A percentile compares a stretch with the other conserved stretches of the same genome.
phyloP scores from a whole-genome alignment of 1,140 invertebrate species.

The Battus philenor region DNA sequence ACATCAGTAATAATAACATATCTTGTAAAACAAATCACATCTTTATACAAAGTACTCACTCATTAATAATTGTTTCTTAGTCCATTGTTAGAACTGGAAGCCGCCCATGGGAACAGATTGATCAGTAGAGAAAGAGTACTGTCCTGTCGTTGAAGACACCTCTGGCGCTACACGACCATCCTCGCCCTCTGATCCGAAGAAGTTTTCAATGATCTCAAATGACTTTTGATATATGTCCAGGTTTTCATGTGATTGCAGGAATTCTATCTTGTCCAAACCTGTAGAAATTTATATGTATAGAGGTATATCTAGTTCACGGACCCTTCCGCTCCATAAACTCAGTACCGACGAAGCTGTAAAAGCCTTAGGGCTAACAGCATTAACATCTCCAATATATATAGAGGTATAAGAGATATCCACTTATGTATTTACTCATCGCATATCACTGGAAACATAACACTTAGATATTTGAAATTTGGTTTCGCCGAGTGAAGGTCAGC shows the following conservation, averaged over 20 bases:
- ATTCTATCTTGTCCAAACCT: constrained; percentile 98
- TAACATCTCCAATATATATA: no score
- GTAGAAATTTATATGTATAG: constrained; percentile 20
- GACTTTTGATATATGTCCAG: constrained; percentile 97
- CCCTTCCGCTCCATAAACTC: no score
- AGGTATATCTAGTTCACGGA: no score
- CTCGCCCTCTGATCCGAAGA: constrained; percentile 94
- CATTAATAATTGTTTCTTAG: constrained; percentile 34
- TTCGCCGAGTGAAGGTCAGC: no score
- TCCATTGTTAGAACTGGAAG: constrained; percentile 83
- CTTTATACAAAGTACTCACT: constrained; percentile 48
- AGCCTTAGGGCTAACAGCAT: no score
- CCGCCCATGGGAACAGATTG: constrained; percentile 85
- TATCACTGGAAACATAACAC: no score
- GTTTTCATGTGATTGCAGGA: constrained; percentile 97
- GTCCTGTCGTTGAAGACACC: constrained; percentile 85
- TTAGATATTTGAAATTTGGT: no score
- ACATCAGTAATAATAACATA: no score
- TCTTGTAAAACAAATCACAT: no score
- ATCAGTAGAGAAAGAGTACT: constrained; percentile 85
- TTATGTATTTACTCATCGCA: no score
- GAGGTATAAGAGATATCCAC: no score
- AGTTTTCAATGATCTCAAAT: constrained; percentile 97
- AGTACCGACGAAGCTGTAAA: no score
- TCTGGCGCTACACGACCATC: constrained; percentile 86